These are phyloP conservation scores for Ectropis crepuscularia DNA, from an alignment of 2,888 invertebrate species.

Conservation along the genomic window DNA sequence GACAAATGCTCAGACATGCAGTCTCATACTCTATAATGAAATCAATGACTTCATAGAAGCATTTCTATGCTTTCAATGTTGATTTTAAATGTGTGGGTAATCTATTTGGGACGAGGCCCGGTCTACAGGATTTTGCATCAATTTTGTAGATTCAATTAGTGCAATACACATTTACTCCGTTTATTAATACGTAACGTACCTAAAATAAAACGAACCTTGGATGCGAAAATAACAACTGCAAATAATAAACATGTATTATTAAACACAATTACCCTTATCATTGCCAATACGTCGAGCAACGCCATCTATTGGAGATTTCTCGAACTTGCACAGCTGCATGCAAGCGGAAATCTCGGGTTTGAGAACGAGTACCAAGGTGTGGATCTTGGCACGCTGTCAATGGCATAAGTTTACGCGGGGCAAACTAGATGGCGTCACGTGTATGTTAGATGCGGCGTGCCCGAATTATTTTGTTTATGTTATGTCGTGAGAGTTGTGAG, in stretches of 20 bases:
- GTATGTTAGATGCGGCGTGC: constrained; percentile 39
- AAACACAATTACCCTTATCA: constrained; percentile 38
- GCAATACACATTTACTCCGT: constrained; percentile 26
- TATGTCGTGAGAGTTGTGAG: constrained; percentile 61
- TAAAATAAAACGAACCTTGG: constrained; percentile 43
- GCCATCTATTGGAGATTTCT: constrained; percentile 51
- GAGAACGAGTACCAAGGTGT: constrained; percentile 27
- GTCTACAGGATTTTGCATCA: neutral
- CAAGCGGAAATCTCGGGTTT: constrained; percentile 33
- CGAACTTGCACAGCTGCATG: constrained; percentile 26
- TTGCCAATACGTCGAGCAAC: constrained; percentile 28
- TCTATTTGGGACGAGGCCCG: neutral
- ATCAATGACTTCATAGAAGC: too few species aligned
- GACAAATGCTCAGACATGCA: too few species aligned
- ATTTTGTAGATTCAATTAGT: constrained; percentile 26
- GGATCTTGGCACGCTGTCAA: constrained; percentile 56
- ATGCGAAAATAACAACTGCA: constrained; percentile 42
- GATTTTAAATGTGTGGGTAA: too few species aligned
- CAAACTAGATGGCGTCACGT: constrained; percentile 63
- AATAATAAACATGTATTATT: constrained; percentile 40
- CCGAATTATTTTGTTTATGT: constrained; percentile 64
- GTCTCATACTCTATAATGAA: too few species aligned
- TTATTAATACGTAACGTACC: constrained; percentile 40
- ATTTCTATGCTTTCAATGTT: too few species aligned
- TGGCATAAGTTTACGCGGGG: constrained; percentile 51